Evolutionary conservation across 2,113 vertebrate species (phyloP).

Genomic region (Taurulus bubalis): DNA sequence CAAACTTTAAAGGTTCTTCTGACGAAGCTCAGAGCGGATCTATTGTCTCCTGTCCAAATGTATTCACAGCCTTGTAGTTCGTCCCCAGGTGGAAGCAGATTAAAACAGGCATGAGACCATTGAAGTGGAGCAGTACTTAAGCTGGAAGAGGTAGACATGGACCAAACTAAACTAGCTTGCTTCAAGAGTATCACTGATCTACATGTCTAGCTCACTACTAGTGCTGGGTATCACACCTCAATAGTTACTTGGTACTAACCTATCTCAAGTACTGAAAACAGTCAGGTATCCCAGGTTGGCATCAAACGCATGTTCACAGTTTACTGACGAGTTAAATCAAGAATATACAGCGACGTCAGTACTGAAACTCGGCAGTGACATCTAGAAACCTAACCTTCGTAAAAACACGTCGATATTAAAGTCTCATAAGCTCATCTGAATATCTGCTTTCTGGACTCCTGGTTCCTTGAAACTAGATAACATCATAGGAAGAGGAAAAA

Average conservation of each 20-base stretch:
- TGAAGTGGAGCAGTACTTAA: background rate
- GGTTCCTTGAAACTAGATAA: constrained; percentile 3
- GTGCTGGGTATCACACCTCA: background rate
- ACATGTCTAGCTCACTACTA: constrained; percentile 9
- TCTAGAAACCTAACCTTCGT: background rate
- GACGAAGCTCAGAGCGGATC: background rate
- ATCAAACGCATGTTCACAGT: background rate
- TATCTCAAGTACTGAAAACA: background rate
- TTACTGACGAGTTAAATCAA: background rate
- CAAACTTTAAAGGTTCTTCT: background rate
- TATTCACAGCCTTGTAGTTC: too few species aligned
- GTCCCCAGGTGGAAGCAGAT: too few species aligned
- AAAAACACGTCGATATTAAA: background rate
- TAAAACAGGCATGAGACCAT: too few species aligned
- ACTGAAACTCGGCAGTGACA: background rate
- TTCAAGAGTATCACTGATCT: background rate
- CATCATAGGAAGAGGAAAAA: constrained; percentile 35
- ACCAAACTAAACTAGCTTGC: background rate
- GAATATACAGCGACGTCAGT: background rate
- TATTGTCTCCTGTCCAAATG: too few species aligned
- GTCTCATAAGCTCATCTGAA: background rate
- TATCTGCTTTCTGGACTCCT: background rate
- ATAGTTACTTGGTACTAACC: background rate
- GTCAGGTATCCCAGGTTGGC: background rate
- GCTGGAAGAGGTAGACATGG: background rate